Conservation (phyloP, 2,888 invertebrate species). For the Ommatoiulus sabulosus region DNA sequence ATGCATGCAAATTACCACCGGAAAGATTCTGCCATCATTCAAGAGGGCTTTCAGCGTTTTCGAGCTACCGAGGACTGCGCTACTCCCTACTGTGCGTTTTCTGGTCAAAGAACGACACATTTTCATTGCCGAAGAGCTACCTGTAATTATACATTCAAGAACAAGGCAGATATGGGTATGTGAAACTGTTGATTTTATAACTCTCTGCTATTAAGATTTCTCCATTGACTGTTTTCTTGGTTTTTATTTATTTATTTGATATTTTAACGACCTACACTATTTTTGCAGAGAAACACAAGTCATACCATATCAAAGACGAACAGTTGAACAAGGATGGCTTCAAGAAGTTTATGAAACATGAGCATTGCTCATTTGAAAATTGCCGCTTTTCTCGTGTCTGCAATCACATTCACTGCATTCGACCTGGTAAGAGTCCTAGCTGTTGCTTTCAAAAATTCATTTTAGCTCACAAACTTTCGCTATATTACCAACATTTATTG, state of each 20-base stretch:
- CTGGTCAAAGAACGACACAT: slow-evolving; percentile 95
- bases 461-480: not conserved
- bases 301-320: slow-evolving; percentile 97
- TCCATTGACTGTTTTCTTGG: not conserved
- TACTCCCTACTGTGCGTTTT: slow-evolving; percentile 90
- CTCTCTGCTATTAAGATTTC: too few species aligned
- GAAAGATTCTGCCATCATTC: slow-evolving; percentile 96
- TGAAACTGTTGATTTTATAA: too few species aligned
- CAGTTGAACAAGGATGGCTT: slow-evolving; percentile 95
- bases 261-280: not conserved
- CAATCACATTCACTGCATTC: slow-evolving; percentile 98
- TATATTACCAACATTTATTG: not conserved
- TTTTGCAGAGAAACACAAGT: slow-evolving; percentile 94
- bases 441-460: not conserved
- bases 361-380: slow-evolving; percentile 88
- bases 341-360: slow-evolving; percentile 98
- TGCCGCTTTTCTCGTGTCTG: slow-evolving; percentile 95
- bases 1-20: slow-evolving; percentile 99
- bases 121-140: slow-evolving; percentile 94
- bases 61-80: slow-evolving; percentile 96
- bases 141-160: slow-evolving; percentile 97
- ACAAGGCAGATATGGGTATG: slow-evolving; percentile 99
- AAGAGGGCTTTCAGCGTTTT: slow-evolving; percentile 97
- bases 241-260: not conserved
- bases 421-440: slow-evolving; percentile 70